Percentiles rank a stretch among this genome's conserved stretches.
phyloP scores from a whole-genome alignment of 2,888 invertebrate species.

The Rhyacophila evoluta region DNA sequence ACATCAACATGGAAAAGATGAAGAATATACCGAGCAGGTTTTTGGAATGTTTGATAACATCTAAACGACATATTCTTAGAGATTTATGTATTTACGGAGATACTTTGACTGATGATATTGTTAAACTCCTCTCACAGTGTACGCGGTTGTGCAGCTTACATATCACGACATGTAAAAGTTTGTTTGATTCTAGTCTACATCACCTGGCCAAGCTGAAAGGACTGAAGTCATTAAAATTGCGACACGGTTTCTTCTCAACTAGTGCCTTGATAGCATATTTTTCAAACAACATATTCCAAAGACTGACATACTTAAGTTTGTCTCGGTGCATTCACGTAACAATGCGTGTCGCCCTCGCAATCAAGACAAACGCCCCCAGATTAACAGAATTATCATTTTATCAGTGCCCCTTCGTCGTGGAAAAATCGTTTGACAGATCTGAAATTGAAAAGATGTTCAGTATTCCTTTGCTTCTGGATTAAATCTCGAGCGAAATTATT shows the following conservation, averaged over 20 bases:
- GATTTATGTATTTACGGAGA: conserved; percentile 69
- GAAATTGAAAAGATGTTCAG: conserved; percentile 68
- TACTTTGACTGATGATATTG: conserved; percentile 68
- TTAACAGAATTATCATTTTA: conserved; percentile 68
- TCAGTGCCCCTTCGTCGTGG: conserved; percentile 67
- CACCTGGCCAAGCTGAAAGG: conserved; percentile 66
- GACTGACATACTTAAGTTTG: conserved; percentile 66
- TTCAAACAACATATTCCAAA: conserved; percentile 66
- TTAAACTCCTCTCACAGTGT: conserved; percentile 65
- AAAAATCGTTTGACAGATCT: conserved; percentile 65
- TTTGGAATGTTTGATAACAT: conserved; percentile 64
- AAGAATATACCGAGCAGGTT: conserved; percentile 69
- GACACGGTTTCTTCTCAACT: conserved; percentile 69
- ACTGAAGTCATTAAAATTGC: conserved; percentile 66
- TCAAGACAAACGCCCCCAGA: conserved; percentile 67
- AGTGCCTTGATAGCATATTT: conserved; percentile 67
- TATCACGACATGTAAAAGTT: conserved; percentile 69
- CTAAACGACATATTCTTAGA: conserved; percentile 63
- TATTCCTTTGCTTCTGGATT: conserved; percentile 68
- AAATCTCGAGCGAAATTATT: conserved; percentile 49
- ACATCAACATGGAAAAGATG: conserved; percentile 71
- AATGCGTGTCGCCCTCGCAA: conserved; percentile 66
- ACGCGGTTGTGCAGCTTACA: conserved; percentile 65
- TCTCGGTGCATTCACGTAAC: conserved; percentile 68
- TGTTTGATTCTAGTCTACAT: conserved; percentile 68